Evolutionary conservation across 2,797 vertebrate species (phyloP).

Genomic region (Tympanoctomys barrerae): DNA sequence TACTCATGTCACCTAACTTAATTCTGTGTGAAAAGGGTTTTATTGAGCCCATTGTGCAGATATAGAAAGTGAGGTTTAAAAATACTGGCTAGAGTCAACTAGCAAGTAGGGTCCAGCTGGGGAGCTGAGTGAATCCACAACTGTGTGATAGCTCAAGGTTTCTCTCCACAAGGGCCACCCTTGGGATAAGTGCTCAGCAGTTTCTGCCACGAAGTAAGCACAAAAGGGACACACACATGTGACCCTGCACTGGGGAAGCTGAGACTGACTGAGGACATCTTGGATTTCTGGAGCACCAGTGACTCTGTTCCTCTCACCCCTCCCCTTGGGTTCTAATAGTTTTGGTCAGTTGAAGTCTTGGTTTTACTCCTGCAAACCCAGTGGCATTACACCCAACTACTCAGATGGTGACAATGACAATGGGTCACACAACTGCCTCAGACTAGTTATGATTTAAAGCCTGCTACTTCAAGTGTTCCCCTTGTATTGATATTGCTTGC

Average conservation of each 20-base stretch:
- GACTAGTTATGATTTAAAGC: background rate
- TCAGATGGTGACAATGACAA: background rate
- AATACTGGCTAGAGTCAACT: background rate
- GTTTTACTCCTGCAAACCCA: constrained; percentile 18
- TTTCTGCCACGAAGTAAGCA: background rate
- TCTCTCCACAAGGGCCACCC: background rate
- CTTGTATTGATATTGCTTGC: background rate
- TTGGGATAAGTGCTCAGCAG: background rate
- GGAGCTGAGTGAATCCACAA: background rate
- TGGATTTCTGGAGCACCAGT: background rate
- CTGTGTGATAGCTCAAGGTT: background rate
- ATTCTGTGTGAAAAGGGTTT: constrained; percentile 21
- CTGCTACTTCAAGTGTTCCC: background rate
- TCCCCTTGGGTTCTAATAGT: background rate
- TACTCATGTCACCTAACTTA: constrained; percentile 33
- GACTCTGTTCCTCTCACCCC: background rate
- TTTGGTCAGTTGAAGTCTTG: background rate
- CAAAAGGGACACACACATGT: background rate
- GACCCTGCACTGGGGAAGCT: background rate
- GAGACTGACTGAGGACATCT: background rate
- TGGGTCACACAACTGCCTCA: constrained; percentile 16
- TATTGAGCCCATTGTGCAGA: background rate
- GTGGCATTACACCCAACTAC: background rate
- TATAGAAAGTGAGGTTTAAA: constrained; percentile 2
- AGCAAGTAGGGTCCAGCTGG: background rate